A percentile compares a stretch with the other conserved stretches of the same genome.
phyloP scores from a whole-genome alignment of 2,888 invertebrate species.

The Ectobius pallidus region DNA sequence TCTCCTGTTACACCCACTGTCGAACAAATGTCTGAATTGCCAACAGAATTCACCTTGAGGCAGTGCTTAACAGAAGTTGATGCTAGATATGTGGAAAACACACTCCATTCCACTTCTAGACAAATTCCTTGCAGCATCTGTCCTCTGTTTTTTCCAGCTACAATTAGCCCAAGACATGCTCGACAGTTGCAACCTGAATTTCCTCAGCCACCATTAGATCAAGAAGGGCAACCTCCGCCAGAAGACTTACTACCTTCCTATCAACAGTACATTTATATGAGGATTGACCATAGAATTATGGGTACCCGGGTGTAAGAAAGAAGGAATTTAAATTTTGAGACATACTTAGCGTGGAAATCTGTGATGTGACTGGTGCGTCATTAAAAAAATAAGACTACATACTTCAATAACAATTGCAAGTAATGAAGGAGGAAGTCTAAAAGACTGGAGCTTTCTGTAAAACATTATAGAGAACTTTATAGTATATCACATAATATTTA shows the following conservation, averaged over 20 bases:
- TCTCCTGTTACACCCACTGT: slow-evolving; percentile 13
- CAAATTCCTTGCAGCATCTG: slow-evolving; percentile 17
- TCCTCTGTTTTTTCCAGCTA: slow-evolving; percentile 16
- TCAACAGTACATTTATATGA: slow-evolving; percentile 40
- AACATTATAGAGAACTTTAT: neutral
- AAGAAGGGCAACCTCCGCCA: slow-evolving; percentile 19
- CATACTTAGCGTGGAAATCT: slow-evolving; percentile 7
- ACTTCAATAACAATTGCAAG: neutral
- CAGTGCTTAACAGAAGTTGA: slow-evolving; percentile 5
- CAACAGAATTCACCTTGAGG: slow-evolving; percentile 14
- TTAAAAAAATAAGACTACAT: neutral
- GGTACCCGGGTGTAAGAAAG: slow-evolving; percentile 35
- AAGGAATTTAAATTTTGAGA: neutral
- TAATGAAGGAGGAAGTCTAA: neutral
- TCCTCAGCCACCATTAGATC: neutral
- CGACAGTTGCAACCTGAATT: slow-evolving; percentile 15
- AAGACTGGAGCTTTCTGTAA: neutral
- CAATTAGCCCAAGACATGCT: slow-evolving; percentile 23
- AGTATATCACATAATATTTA: neutral
- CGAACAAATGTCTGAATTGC: neutral
- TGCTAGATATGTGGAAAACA: slow-evolving; percentile 7
- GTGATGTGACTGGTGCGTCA: slow-evolving; percentile 22
- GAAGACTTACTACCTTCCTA: slow-evolving; percentile 33
- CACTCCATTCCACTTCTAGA: slow-evolving; percentile 6
- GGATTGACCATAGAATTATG: slow-evolving; percentile 34